Percentiles rank a stretch among this genome's conserved stretches.
Evolutionary conservation across 2,113 vertebrate genomes (phyloP).

Genomic region (Osmerus mordax): DNA sequence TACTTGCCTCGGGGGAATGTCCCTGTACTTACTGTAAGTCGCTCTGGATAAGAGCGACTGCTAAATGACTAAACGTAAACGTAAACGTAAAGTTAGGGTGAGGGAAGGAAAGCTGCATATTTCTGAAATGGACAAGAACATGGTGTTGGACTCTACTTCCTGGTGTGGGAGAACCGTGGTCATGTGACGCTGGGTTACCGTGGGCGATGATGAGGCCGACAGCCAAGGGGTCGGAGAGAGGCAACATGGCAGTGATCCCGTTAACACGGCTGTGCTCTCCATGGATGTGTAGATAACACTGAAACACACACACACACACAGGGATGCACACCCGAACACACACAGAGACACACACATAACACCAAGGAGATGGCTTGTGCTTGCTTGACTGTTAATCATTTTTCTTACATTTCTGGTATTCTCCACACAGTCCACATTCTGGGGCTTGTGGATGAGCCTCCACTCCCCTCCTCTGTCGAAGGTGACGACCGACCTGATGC

Average conservation of each 20-base stretch:
- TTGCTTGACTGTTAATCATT: background rate
- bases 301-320: slow-evolving; percentile 20
- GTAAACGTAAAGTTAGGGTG: too few species aligned
- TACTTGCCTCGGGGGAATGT: too few species aligned
- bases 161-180: too few species aligned
- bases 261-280: slow-evolving; percentile 74
- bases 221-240: slow-evolving; percentile 69
- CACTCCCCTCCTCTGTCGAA: slow-evolving; percentile 73
- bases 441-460: slow-evolving; percentile 67
- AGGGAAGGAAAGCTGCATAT: background rate
- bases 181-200: slow-evolving; percentile 52
- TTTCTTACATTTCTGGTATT: slow-evolving; percentile 51
- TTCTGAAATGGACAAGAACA: too few species aligned
- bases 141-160: too few species aligned
- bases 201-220: slow-evolving; percentile 75
- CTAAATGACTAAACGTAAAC: too few species aligned
- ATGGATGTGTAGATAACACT: slow-evolving; percentile 79
- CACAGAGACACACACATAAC: background rate
- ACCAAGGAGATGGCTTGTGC: background rate
- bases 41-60: too few species aligned
- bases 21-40: too few species aligned
- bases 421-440: slow-evolving; percentile 66
- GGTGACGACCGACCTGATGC: slow-evolving; percentile 75
- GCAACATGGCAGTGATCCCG: slow-evolving; percentile 67
- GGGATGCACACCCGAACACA: background rate